Evolutionary conservation across 2,113 vertebrate genomes (phyloP).

Genomic region (Scomber scombrus): DNA sequence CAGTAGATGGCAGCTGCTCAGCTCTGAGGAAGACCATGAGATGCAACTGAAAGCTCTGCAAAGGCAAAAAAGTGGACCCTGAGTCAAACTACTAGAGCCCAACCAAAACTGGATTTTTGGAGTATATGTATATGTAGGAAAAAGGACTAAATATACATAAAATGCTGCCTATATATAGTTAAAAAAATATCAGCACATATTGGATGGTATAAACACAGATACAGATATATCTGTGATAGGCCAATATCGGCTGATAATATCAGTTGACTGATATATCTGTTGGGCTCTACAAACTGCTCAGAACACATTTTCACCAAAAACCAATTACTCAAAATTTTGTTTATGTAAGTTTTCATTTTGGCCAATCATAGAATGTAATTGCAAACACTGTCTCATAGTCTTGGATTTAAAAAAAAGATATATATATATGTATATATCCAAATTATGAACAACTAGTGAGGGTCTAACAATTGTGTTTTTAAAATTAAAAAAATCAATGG

Average conservation of each 20-base stretch:
- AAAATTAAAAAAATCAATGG: background rate
- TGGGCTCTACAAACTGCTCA: too few relatives aligned
- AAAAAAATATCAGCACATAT: too few relatives aligned
- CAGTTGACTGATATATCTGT: too few relatives aligned
- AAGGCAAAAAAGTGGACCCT: background rate
- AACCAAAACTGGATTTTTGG: too few relatives aligned
- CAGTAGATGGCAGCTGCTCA: background rate
- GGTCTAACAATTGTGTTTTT: background rate
- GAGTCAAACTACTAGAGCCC: background rate
- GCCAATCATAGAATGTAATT: background rate
- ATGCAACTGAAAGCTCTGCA: background rate
- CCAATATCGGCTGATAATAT: too few relatives aligned
- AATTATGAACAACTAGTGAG: background rate
- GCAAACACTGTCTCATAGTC: background rate
- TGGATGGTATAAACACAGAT: too few relatives aligned
- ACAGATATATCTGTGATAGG: too few relatives aligned
- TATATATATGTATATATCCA: background rate
- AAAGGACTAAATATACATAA: too few relatives aligned
- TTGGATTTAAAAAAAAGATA: constrained; percentile 5
- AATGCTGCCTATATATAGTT: too few relatives aligned
- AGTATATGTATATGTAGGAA: too few relatives aligned
- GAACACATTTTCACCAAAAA: background rate
- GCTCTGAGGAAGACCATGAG: background rate
- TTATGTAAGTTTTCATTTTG: background rate
- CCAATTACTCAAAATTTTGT: background rate